Evolutionary conservation across 1,140 invertebrate species (phyloP), one percentile per base, ranked within the genome.

Genomic region (Pectinophora gossypiella): DNA sequence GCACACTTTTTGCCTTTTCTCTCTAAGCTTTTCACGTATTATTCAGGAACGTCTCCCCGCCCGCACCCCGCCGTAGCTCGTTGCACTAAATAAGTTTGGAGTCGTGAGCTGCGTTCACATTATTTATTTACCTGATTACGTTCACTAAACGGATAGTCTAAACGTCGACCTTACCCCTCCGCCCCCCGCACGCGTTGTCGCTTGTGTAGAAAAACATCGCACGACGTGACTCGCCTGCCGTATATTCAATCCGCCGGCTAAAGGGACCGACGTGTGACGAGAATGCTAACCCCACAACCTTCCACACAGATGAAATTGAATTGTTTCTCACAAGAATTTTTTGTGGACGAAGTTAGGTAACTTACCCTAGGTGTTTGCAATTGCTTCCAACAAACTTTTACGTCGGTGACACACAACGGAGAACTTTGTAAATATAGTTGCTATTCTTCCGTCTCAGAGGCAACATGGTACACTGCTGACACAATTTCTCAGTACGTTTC

Each of bases 181-280:
- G 5, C 3, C 3, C 13, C 36, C 13, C 5, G 2, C 36, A 16
- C 13, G 36, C 36, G n/a, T 50, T 38, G 48, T 50, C 48, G 42
- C 49, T 22, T 44, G 48, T 51, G 23, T 46, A 51, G 56, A 53
- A 54, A 59, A 59, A 40, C 56, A 59, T 32, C 27, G 45, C 12
- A 21, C 9, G 19, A 56, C 60, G 60, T 62, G 60, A 62, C 55
- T 42, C 19, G 60, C 50, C 27, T 61, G 49, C 35, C 47, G 36
- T 60, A 61, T 61, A 61, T 61, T 61, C 59, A 61, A 61, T 61
- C 47, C 48, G 19, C 27, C 42, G 47, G 13, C 47, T 50, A 15
- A 56, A 50, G 59, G 59, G 49, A 50, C 42, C 53, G 43, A n/a
- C 45, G 21, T 43, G 59, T 52, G 58, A 53, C 21, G 19, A 7